Conservation (phyloP, 1,140 invertebrate genomes). For the Holotrichia oblita region DNA sequence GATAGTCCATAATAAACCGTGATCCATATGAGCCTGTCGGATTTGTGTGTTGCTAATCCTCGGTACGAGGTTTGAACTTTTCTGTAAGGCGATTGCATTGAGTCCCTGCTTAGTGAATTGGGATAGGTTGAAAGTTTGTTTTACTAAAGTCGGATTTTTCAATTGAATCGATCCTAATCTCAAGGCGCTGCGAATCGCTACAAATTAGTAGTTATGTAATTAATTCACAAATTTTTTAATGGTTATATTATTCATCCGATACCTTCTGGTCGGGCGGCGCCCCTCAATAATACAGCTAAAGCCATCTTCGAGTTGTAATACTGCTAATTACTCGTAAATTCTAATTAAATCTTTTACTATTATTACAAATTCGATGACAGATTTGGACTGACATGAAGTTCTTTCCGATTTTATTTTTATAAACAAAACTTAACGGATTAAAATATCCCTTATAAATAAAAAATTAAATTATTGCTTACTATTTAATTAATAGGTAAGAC, state of each 20-base stretch:
- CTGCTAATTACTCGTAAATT: background rate
- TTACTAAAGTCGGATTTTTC: background rate
- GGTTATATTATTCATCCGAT: background rate
- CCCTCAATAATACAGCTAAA: conserved; percentile 9
- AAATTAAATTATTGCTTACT: no score
- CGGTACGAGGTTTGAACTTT: background rate
- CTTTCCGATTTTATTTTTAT: background rate
- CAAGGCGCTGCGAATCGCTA: conserved; percentile 1
- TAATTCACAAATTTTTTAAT: background rate
- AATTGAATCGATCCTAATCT: background rate
- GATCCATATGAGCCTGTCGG: conserved; percentile 46
- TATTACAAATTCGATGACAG: conserved; percentile 26
- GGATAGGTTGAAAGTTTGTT: background rate
- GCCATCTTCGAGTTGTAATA: conserved; percentile 36
- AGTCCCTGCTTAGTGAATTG: conserved; percentile 14
- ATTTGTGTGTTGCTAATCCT: background rate
- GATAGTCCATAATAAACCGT: conserved; percentile 68
- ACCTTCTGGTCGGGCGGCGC: conserved; percentile 28
- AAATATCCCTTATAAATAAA: conserved; percentile 3
- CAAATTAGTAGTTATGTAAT: conserved; percentile 29
- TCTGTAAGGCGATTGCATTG: background rate
- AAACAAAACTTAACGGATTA: background rate
- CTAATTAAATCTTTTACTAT: conserved; percentile 9
- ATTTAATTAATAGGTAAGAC: no score
- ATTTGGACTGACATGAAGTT: background rate